These are phyloP conservation scores for Ivindomyrus marchei DNA, from an alignment of 2,113 vertebrate species.

Conservation along the genomic window DNA sequence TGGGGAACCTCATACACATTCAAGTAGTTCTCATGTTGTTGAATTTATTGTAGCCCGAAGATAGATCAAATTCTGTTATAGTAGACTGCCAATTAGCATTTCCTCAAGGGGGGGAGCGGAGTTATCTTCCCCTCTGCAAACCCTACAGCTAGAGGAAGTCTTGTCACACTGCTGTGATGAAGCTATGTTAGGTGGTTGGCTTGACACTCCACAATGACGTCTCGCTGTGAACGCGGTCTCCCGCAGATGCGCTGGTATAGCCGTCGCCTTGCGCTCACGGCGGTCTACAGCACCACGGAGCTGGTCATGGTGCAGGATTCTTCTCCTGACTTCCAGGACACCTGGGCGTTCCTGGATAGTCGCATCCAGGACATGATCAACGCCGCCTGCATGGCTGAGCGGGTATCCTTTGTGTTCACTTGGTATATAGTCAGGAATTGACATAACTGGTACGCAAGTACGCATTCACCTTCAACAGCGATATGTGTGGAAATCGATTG, in stretches of 20 bases:
- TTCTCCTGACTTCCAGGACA: slow-evolving; percentile 82
- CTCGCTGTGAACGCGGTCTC: background rate
- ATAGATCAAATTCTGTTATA: background rate
- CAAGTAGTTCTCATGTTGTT: background rate
- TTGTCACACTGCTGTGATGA: background rate
- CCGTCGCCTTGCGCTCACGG: slow-evolving; percentile 76
- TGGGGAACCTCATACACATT: background rate
- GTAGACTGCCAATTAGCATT: background rate
- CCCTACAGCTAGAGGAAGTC: background rate
- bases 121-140: background rate
- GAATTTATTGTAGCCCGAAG: background rate
- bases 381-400: slow-evolving; percentile 72
- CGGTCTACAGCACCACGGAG: slow-evolving; percentile 90
- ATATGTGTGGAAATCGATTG: no score
- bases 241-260: slow-evolving; percentile 91
- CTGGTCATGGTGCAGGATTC: slow-evolving; percentile 95
- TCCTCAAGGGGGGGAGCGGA: background rate
- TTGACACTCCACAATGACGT: background rate
- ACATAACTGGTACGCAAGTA: no score
- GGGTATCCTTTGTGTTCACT: slow-evolving; percentile 58
- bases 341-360: slow-evolving; percentile 86
- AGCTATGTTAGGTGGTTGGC: background rate
- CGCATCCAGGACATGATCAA: slow-evolving; percentile 79
- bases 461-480: no score
- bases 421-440: background rate